Percentiles rank a stretch among this genome's conserved stretches.
Conservation (phyloP, 2,113 vertebrate species). For the Proterorhinus semilunaris region DNA sequence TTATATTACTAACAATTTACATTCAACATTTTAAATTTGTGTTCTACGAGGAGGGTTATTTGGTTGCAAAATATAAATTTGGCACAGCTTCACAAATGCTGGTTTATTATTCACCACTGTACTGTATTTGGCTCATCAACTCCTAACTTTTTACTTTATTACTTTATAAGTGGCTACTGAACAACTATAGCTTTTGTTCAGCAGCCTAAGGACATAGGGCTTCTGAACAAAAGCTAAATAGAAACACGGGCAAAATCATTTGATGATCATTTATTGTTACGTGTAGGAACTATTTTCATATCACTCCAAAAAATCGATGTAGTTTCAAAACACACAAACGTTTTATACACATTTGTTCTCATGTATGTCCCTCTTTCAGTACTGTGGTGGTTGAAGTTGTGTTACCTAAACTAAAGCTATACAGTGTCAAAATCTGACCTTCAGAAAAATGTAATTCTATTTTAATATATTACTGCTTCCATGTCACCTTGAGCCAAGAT, state of each 20-base stretch:
- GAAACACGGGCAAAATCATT: no score
- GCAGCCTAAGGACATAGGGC: no score
- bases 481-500: background rate
- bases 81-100: background rate
- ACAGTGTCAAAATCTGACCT: background rate
- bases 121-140: background rate
- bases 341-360: no score
- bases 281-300: no score
- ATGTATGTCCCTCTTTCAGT: background rate
- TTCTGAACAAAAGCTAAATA: no score
- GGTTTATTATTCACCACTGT: background rate
- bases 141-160: no score
- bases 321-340: no score
- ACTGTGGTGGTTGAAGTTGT: background rate
- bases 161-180: no score
- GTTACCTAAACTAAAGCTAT: background rate
- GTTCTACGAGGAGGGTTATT: background rate
- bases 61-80: background rate
- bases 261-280: no score
- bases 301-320: no score
- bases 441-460: background rate
- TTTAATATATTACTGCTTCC: background rate
- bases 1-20: background rate
- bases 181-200: no score
- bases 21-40: background rate